A percentile compares a stretch with the other conserved stretches of the same genome.
Evolutionary conservation across 2,797 vertebrate genomes (phyloP).

Genomic region (Hybognathus amarus): DNA sequence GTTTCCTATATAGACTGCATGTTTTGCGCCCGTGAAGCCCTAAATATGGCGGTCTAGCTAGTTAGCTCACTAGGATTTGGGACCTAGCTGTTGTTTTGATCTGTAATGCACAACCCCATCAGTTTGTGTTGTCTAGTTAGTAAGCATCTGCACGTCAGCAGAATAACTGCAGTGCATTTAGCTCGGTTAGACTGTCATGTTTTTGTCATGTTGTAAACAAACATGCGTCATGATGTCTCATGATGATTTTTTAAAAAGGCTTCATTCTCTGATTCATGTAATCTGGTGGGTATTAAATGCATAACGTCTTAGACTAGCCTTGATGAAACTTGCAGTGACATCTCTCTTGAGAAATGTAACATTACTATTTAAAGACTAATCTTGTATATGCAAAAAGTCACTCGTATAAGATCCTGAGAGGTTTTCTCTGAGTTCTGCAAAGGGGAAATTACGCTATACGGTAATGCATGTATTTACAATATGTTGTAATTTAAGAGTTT

Average conservation of each 20-base stretch:
- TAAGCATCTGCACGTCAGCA: not conserved
- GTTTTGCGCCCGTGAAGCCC: not conserved
- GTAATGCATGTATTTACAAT: not conserved
- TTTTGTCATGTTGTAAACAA: not conserved
- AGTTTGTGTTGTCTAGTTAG: not conserved
- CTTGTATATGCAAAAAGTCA: not conserved
- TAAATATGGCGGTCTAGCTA: not conserved
- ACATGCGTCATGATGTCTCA: not conserved
- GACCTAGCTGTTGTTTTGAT: not conserved
- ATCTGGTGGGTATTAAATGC: not conserved
- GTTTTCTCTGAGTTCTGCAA: not conserved
- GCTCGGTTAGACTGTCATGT: not conserved
- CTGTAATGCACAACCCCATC: not conserved
- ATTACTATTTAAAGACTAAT: not conserved
- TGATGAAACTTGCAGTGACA: not conserved
- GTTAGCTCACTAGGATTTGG: not conserved
- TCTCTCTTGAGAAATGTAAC: not conserved
- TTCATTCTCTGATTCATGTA: not conserved
- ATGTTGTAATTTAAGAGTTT: not conserved
- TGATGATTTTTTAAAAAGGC: too few species aligned
- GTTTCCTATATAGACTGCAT: not conserved
- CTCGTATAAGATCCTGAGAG: not conserved
- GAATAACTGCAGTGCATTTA: constrained; percentile 6
- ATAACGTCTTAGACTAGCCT: not conserved
- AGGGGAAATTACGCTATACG: not conserved